phyloP scores from a whole-genome alignment of 2,888 invertebrate species.

The Cistogaster globosa region DNA sequence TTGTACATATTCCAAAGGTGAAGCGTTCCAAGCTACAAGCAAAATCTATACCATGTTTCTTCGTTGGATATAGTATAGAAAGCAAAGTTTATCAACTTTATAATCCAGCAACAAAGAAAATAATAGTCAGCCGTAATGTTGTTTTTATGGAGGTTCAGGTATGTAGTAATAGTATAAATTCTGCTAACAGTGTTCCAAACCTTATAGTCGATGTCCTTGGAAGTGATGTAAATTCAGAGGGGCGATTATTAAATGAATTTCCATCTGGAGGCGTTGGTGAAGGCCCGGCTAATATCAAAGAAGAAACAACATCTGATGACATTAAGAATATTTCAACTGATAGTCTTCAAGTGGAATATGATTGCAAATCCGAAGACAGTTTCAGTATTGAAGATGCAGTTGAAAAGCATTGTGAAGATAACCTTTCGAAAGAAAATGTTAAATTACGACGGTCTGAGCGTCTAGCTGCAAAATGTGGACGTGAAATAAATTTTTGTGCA shows the following conservation, averaged over 20 bases:
- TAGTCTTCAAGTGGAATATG: not conserved
- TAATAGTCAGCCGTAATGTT: slow-evolving; percentile 63
- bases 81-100: slow-evolving; percentile 63
- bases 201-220: slow-evolving; percentile 4
- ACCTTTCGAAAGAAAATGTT: not conserved
- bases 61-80: slow-evolving; percentile 64
- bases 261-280: not conserved
- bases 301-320: too few species aligned
- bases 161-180: slow-evolving; percentile 16
- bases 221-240: slow-evolving; percentile 45
- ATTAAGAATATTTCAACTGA: too few species aligned
- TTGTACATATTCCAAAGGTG: too few species aligned
- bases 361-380: slow-evolving; percentile 10
- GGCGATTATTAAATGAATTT: slow-evolving; percentile 18
- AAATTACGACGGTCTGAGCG: slow-evolving; percentile 37
- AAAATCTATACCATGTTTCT: slow-evolving; percentile 68
- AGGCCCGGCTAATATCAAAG: not conserved
- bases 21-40: too few species aligned
- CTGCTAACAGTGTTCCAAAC: slow-evolving; percentile 19
- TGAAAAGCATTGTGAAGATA: not conserved
- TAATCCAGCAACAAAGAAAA: slow-evolving; percentile 40
- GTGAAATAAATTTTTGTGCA: slow-evolving; percentile 34
- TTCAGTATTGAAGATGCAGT: slow-evolving; percentile 17
- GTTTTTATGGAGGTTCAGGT: slow-evolving; percentile 64
- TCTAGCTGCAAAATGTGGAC: slow-evolving; percentile 11